A percentile compares a stretch with the other conserved stretches of the same genome.
Conservation (phyloP, 2,888 invertebrate genomes). For the Parnassius apollo region DNA sequence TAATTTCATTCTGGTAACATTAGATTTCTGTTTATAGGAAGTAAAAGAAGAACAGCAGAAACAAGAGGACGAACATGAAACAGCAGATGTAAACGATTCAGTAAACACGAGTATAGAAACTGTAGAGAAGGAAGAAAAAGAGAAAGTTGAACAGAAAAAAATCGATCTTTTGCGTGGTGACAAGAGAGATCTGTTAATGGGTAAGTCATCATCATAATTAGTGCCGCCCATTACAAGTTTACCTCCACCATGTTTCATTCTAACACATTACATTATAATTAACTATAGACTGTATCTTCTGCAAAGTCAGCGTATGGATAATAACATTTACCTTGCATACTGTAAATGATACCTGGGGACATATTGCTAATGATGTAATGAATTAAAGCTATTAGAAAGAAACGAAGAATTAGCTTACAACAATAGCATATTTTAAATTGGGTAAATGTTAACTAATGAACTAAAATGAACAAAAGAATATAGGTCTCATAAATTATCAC, state of each 20-base stretch:
- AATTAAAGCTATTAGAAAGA: not conserved
- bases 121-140: constrained; percentile 40
- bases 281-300: not conserved
- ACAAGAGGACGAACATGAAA: constrained; percentile 40
- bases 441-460: too few species aligned
- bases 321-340: not conserved
- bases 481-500: too few species aligned
- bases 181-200: constrained; percentile 67
- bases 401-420: not conserved
- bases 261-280: too few species aligned
- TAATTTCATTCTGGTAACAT: too few species aligned
- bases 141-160: constrained; percentile 53
- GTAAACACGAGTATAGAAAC: constrained; percentile 37
- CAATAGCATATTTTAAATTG: too few species aligned
- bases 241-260: too few species aligned
- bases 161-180: constrained; percentile 64
- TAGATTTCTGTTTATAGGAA: constrained; percentile 35
- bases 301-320: not conserved
- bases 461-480: too few species aligned
- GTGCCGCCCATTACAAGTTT: too few species aligned
- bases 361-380: not conserved
- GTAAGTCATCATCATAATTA: constrained; percentile 39
- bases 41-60: constrained; percentile 40
- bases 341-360: not conserved
- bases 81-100: constrained; percentile 41